Evolutionary conservation across 2,888 invertebrate species (phyloP).

Genomic region (Trissoscelio sp.): DNA sequence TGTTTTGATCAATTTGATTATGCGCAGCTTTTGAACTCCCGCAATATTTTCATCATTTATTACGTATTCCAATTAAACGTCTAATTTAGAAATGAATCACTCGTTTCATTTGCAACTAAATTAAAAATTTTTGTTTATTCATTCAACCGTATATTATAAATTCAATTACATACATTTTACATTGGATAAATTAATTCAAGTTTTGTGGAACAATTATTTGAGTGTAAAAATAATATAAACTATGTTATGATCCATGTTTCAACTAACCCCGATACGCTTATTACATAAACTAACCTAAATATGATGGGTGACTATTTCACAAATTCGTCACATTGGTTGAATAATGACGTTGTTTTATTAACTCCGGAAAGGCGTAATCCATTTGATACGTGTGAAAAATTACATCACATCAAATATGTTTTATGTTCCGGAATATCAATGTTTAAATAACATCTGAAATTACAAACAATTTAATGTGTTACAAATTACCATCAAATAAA

Average conservation of each 20-base stretch:
- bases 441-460: too few relatives aligned
- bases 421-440: too few relatives aligned
- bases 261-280: constrained; percentile 31
- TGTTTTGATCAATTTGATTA: constrained; percentile 18
- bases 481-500: too few relatives aligned
- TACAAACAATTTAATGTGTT: too few relatives aligned
- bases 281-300: constrained; percentile 46
- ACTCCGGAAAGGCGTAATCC: neutral
- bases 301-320: constrained; percentile 28
- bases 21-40: neutral
- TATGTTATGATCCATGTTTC: constrained; percentile 11
- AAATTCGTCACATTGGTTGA: constrained; percentile 19
- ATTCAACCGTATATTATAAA: too few relatives aligned
- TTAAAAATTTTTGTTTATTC: neutral
- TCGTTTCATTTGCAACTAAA: neutral
- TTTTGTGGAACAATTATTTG: constrained; percentile 17
- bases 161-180: too few relatives aligned
- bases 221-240: constrained; percentile 5
- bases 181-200: too few relatives aligned
- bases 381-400: neutral
- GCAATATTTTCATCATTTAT: neutral
- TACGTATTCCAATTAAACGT: neutral
- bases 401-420: neutral
- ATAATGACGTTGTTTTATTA: constrained; percentile 3
- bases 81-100: constrained; percentile 1